Evolutionary conservation across 1,140 invertebrate species (phyloP), one percentile per base, ranked within the genome.

Genomic region (Monochamus saltuarius): DNA sequence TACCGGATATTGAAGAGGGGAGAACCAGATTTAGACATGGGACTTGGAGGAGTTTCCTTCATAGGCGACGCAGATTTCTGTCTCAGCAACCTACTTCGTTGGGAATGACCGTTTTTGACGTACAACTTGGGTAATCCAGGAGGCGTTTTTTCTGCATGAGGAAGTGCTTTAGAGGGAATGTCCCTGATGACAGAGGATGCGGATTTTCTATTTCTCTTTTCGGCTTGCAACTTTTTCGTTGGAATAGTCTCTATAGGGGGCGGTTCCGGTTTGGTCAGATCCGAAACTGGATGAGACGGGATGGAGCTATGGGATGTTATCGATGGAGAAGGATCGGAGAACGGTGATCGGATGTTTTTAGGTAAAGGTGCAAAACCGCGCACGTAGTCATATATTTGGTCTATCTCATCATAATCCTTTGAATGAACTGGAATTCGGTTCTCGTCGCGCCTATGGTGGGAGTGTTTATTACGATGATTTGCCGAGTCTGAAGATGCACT

Each of bases 351-450:
- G 22, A 90, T 83, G 70, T 84, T 89, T 74, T 92, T 93, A 0
- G 92, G 92, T 34, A 95, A 80, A 0, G 93, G 92, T 10, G 91
- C 90, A 69, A 95, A 91, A 0, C 94, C 94, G 45, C 94, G 81
- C 0, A 98, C 93, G 74, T 97, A 97, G 73, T 95, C 92, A 75
- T 98, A 98, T 59, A 98, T 94, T 77, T 96, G 92, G 80, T 98
- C 94, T 65, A 97, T 95, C 78, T 98, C 94, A 68, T 96, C 92
- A 78, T 96, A 95, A 66, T 96, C 91, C 71, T 92, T 90, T 8
- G 86, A 83, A 55, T 85, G 84, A 10, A 83, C 79, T 4, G 79
- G 80, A 11, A 82, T 73, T 6, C 80, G 69, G 42, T 83, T 79
- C 61, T 82, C 79, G 53, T 82, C 79, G 56, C 78, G 69, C 51